Evolutionary conservation across 1,140 invertebrate species (phyloP).

Genomic region (Drosophila subobscura): DNA sequence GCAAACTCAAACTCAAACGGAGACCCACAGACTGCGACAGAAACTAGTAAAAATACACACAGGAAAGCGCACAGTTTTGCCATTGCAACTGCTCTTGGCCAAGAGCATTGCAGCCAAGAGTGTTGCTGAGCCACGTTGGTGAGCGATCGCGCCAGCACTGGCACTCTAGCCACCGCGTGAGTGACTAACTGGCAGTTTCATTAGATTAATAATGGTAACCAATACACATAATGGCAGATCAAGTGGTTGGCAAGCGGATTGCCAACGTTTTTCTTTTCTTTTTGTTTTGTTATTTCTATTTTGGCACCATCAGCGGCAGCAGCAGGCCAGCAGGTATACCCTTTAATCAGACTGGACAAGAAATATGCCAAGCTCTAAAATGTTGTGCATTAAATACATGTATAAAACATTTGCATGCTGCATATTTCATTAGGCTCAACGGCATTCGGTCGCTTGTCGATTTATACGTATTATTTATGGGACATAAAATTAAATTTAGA

Average conservation of each 20-base stretch:
- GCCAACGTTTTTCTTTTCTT: not conserved
- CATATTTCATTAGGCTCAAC: no score
- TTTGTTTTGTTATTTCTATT: no score
- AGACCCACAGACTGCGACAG: conserved; percentile 20
- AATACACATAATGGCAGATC: conserved; percentile 47
- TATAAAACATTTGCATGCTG: no score
- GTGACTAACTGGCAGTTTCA: conserved; percentile 48
- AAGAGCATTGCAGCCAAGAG: conserved; percentile 11
- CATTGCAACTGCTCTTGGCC: conserved; percentile 32
- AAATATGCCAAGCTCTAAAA: not conserved
- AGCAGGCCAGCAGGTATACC: conserved; percentile 11
- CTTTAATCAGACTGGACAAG: conserved; percentile 9
- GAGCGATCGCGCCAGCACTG: conserved; percentile 2
- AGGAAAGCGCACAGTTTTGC: conserved; percentile 1
- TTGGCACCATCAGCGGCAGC: no score
- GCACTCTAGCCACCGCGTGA: conserved; percentile 4
- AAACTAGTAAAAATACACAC: conserved; percentile 16
- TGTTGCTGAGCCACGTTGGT: not conserved
- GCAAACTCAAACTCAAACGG: conserved; percentile 4
- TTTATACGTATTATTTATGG: no score
- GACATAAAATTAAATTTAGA: no score
- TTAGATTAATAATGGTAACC: conserved; percentile 43
- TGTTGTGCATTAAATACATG: no score
- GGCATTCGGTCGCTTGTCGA: no score
- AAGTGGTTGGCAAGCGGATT: conserved; percentile 8